Conservation (phyloP, 2,113 vertebrate species). For the Scomber colias region DNA sequence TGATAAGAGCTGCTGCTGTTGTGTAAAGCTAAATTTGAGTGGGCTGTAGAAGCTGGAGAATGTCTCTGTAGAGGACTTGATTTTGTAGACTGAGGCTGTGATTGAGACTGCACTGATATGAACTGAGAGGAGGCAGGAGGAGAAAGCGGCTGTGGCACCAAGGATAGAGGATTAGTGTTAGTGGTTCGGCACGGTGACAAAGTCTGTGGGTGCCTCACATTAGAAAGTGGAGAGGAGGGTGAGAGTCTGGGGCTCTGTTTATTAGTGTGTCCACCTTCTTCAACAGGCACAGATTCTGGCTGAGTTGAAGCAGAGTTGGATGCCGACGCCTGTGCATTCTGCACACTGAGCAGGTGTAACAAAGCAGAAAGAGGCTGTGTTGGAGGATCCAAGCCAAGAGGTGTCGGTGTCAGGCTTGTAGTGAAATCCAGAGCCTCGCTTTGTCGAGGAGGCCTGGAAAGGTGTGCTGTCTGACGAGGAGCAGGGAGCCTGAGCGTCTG, state of each 20-base stretch:
- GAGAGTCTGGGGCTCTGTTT: slow-evolving; percentile 66
- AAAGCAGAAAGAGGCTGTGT: slow-evolving; percentile 85
- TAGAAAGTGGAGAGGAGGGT: slow-evolving; percentile 57
- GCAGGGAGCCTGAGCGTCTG: slow-evolving; percentile 53
- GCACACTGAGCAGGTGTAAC: slow-evolving; percentile 83
- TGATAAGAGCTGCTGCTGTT: slow-evolving; percentile 56
- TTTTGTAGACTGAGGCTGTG: slow-evolving; percentile 31
- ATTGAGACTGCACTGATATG: slow-evolving; percentile 57
- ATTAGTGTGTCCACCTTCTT: slow-evolving; percentile 65
- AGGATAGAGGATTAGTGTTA: slow-evolving; percentile 63
- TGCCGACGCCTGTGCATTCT: slow-evolving; percentile 74
- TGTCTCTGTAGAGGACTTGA: slow-evolving; percentile 61
- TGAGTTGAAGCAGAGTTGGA: slow-evolving; percentile 53
- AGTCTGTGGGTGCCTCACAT: slow-evolving; percentile 46
- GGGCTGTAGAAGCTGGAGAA: slow-evolving; percentile 50
- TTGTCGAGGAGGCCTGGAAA: slow-evolving; percentile 62
- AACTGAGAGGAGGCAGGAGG: slow-evolving; percentile 55
- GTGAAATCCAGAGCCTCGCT: slow-evolving; percentile 77
- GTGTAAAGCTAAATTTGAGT: slow-evolving; percentile 56
- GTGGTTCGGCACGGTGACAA: slow-evolving; percentile 59
- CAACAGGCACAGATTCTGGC: slow-evolving; percentile 49
- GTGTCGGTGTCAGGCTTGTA: slow-evolving; percentile 55
- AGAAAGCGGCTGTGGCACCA: slow-evolving; percentile 48
- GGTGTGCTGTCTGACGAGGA: slow-evolving; percentile 61
- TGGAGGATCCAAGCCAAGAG: slow-evolving; percentile 76